Evolutionary conservation across 2,113 vertebrate genomes (phyloP), one percentile per base, ranked within the genome.

Genomic region (Sapajus apella): DNA sequence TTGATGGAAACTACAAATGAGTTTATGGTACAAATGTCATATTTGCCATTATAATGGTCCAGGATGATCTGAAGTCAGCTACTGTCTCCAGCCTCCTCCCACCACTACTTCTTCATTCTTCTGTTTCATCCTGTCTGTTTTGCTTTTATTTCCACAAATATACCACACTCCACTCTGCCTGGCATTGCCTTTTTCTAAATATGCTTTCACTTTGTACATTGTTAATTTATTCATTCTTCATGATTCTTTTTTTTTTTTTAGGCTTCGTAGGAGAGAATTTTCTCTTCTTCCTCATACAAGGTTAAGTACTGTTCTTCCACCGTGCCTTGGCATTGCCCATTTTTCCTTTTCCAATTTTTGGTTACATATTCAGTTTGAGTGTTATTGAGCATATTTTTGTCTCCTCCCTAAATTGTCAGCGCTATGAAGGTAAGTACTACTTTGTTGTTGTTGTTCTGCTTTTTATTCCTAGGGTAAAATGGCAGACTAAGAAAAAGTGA

Each of bases 61-160:
- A n/a, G 17, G 30, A 13, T 16, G 3, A 20, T 0, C 5, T 27
- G 1, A 1, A 0, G 27, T 73, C 7, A n/a, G 14, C 3, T 50
- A 0, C 4, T 13, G 3, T 73, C 11, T 17, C 2, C 25, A 50
- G 1, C 9, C 35, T 30, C 6, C 61, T 43, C 6, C 16, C 8
- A 81, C 40, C 3, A 27, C 0, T n/a, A 17, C 30, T 27, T 73
- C 30, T 20, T 37, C 5, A 21, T 58, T 72, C 30, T 45, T 64
- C 17, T 9, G 2, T 58, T 70, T 70, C 72, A 32, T 61, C 47
- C 70, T 47, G 0, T 18, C 2, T 20, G 12, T 1, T 2, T 5
- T 40, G 18, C 0, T 35, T 52, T n/a, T 13, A 40, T 45, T 7
- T 37, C 5, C 1, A 27, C 20, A 70, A 21, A 25, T 2, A 43